Conservation (phyloP, 2,113 vertebrate species). For the Toxotes jaculatrix region DNA sequence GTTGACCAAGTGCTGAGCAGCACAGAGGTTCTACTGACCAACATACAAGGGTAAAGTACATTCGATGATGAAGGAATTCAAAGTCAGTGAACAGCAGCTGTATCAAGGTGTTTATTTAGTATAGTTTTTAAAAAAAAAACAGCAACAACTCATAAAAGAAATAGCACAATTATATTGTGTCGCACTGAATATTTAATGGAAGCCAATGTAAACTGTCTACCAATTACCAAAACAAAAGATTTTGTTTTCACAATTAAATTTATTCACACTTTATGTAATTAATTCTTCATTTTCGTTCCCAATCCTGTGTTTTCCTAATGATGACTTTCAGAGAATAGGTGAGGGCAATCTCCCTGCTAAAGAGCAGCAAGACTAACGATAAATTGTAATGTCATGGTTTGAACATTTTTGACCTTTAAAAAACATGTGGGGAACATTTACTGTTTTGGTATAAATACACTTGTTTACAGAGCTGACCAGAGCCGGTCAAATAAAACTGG, state of each 20-base stretch:
- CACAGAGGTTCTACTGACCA: slow-evolving; percentile 38
- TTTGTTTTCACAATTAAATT: not conserved
- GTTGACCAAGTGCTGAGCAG: slow-evolving; percentile 44
- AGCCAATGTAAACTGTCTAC: not conserved
- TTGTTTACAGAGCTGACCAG: too few species aligned
- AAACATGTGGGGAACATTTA: too few species aligned
- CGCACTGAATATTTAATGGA: not conserved
- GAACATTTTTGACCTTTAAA: not conserved
- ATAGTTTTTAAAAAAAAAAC: not conserved
- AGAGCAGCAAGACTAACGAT: not conserved
- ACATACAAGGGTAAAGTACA: slow-evolving; percentile 70
- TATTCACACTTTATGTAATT: not conserved
- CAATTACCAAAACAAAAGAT: too few species aligned
- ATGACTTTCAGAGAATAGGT: not conserved
- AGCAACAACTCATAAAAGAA: too few species aligned
- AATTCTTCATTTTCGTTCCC: not conserved
- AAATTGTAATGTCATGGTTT: not conserved
- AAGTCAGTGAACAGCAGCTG: not conserved
- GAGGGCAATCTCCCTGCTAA: not conserved
- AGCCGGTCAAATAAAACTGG: not conserved
- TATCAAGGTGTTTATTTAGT: not conserved
- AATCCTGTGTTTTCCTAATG: not conserved
- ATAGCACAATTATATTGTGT: not conserved
- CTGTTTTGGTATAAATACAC: too few species aligned
- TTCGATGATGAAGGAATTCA: not conserved